A percentile compares a stretch with the other conserved stretches of the same genome.
Conservation (phyloP, 92 coral and sea anemone species). For the Paragorgia papillata region DNA sequence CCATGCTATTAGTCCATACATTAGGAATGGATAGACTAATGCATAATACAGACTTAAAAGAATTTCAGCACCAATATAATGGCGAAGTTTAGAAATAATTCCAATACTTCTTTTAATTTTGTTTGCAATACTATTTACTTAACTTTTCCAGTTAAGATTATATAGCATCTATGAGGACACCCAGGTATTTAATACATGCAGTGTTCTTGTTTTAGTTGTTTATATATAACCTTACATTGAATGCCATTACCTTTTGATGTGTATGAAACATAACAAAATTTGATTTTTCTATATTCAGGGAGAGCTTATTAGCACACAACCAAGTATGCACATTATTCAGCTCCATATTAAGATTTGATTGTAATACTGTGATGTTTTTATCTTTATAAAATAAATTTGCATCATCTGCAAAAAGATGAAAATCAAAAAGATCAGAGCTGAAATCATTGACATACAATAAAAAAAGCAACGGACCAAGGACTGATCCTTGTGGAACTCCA, state of each 20-base stretch:
- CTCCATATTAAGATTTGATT: neutral
- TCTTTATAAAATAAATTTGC: too few species aligned
- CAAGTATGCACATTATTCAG: neutral
- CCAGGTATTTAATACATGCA: neutral
- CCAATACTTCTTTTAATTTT: constrained; percentile 7
- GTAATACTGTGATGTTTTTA: too few species aligned
- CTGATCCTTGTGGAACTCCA: too few species aligned
- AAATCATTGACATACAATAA: too few species aligned
- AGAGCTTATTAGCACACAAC: constrained; percentile 1
- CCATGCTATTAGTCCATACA: constrained; percentile 31
- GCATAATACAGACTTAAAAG: constrained; percentile 39
- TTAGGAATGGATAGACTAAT: constrained; percentile 33
- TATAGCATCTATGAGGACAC: neutral
- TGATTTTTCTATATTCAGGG: neutral
- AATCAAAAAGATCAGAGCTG: too few species aligned
- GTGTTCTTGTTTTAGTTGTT: neutral
- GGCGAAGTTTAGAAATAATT: neutral
- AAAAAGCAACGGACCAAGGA: too few species aligned
- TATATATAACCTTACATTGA: neutral
- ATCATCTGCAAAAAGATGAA: too few species aligned
- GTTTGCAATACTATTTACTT: neutral
- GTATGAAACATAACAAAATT: neutral
- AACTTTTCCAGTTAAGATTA: neutral
- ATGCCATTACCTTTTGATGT: neutral
- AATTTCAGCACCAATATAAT: constrained; percentile 21